Evolutionary conservation across 2,797 vertebrate species (phyloP).

Genomic region (Prunella strophiata): DNA sequence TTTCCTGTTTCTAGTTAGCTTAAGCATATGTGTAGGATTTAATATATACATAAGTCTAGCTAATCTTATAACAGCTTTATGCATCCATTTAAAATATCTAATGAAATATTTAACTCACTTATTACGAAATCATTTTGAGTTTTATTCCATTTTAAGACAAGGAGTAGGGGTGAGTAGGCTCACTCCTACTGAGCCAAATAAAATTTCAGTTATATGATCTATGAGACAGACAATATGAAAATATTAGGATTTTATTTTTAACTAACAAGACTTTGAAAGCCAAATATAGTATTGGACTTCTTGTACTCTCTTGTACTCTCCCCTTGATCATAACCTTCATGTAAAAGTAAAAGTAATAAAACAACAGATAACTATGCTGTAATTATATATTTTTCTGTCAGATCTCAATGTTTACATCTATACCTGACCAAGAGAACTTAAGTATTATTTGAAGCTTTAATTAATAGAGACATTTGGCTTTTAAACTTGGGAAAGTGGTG

Average conservation of each 20-base stretch:
- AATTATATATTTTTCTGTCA: not conserved
- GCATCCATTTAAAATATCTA: not conserved
- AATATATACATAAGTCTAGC: not conserved
- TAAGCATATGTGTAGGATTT: not conserved
- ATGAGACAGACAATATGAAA: not conserved
- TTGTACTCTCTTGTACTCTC: not conserved
- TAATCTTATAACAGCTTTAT: not conserved
- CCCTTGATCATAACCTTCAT: not conserved
- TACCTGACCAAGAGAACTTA: not conserved
- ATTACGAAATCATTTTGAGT: not conserved
- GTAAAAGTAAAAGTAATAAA: not conserved
- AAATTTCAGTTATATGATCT: not conserved
- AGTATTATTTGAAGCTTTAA: not conserved
- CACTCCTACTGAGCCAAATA: not conserved
- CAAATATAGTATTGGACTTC: not conserved
- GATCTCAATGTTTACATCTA: not conserved
- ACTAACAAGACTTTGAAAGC: not conserved
- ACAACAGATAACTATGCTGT: not conserved
- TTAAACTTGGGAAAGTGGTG: not conserved
- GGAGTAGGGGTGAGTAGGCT: not conserved
- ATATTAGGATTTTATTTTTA: not conserved
- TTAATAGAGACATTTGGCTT: not conserved
- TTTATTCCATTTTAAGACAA: not conserved
- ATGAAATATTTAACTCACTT: not conserved
- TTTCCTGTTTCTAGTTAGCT: not conserved